phyloP scores from a whole-genome alignment of 2,113 vertebrate species.

The Lagopus muta region DNA sequence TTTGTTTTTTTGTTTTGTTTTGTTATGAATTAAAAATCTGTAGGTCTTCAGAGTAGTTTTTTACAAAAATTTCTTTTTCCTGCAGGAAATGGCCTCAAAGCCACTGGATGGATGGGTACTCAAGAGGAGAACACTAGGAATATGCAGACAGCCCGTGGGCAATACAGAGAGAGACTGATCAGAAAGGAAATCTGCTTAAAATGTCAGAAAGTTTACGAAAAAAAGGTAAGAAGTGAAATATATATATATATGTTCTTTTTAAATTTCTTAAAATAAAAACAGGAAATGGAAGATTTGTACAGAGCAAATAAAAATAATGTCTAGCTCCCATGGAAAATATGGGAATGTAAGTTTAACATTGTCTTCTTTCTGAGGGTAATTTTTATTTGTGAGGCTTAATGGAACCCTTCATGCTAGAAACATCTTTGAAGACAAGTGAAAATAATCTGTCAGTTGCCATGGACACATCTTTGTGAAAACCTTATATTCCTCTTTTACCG shows the following conservation, averaged over 20 bases:
- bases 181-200: neutral
- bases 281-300: neutral
- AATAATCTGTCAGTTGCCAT: constrained; percentile 22
- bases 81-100: neutral
- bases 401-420: neutral
- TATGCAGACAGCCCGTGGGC: neutral
- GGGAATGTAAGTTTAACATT: neutral
- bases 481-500: rapidly evolving
- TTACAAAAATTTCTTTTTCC: neutral
- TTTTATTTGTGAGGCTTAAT: constrained; percentile 12
- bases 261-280: neutral
- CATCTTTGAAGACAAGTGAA: neutral
- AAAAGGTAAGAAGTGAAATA: neutral
- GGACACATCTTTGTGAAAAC: constrained; percentile 1
- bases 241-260: neutral
- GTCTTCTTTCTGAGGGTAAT: neutral
- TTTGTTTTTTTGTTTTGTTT: neutral
- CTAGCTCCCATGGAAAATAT: neutral
- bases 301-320: neutral
- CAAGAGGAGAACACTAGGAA: neutral
- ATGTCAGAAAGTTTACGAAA: neutral
- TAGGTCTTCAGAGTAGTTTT: neutral
- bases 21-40: neutral
- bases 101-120: neutral
- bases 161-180: neutral